A percentile compares a stretch with the other conserved stretches of the same genome.
Conservation (phyloP, 1,140 invertebrate species). For the Trichoplusia ni region DNA sequence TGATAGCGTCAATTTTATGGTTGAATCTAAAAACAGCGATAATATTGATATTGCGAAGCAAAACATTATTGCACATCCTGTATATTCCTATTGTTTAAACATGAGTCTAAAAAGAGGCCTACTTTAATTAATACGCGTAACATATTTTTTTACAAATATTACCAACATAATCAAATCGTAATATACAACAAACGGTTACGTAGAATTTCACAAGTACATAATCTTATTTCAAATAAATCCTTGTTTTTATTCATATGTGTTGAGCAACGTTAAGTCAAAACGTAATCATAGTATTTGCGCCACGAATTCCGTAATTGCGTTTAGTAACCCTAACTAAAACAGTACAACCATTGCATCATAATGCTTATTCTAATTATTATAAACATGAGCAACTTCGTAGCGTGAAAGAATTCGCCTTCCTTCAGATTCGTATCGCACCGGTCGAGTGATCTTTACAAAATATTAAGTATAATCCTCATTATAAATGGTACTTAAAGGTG, state of each 20-base stretch:
- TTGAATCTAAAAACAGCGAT: no score
- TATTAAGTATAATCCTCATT: neutral
- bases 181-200: neutral
- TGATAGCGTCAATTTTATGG: no score
- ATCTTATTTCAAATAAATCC: no score
- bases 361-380: constrained; percentile 31
- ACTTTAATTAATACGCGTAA: neutral
- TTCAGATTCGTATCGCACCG: constrained; percentile 11
- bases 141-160: neutral
- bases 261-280: constrained; percentile 49
- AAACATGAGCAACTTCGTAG: constrained; percentile 13
- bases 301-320: constrained; percentile 41
- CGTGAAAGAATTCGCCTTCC: constrained; percentile 24
- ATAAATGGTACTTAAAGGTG: neutral
- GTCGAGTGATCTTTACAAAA: constrained; percentile 10
- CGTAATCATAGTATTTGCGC: constrained; percentile 26
- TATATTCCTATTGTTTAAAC: no score
- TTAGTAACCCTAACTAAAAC: constrained; percentile 31
- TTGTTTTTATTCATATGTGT: no score
- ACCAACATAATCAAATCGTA: neutral
- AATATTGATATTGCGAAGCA: no score
- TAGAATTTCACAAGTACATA: no score
- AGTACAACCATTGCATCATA: constrained; percentile 33
- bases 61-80: no score
- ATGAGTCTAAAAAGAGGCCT: no score